These are phyloP conservation scores for Enteromius mattozi DNA, from an alignment of 2,797 vertebrate species.

Conservation along the genomic window DNA sequence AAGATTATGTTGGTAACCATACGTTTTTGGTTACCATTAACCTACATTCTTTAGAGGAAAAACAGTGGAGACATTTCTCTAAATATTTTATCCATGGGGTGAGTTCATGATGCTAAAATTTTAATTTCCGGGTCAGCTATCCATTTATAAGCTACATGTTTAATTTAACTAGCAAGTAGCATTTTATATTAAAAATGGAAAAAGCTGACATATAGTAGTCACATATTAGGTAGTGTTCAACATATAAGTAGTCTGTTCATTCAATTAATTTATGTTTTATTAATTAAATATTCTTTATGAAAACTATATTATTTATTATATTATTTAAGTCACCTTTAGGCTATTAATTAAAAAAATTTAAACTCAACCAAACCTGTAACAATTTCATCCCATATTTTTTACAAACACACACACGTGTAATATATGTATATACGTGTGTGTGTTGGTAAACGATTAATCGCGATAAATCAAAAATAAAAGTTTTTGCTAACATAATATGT, in stretches of 20 bases:
- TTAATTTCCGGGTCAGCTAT: background rate
- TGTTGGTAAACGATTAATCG: too few species aligned
- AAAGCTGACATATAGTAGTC: background rate
- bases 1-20: background rate
- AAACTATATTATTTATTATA: background rate
- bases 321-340: too few species aligned
- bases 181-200: background rate
- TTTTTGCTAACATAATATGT: too few species aligned
- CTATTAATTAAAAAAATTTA: too few species aligned
- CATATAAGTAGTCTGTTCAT: background rate
- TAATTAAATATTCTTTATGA: background rate
- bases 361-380: too few species aligned
- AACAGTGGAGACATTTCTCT: background rate
- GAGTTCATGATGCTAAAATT: background rate
- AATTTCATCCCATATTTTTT: too few species aligned
- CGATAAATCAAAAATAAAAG: too few species aligned
- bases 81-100: background rate
- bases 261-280: background rate
- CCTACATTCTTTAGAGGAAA: background rate
- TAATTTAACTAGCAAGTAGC: background rate
- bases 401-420: too few species aligned
- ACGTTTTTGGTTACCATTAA: background rate
- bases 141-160: background rate
- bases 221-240: background rate
- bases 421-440: too few species aligned